A percentile compares a stretch with the other conserved stretches of the same genome.
Evolutionary conservation across 2,888 invertebrate species (phyloP).

Genomic region (Cephus pulcher): DNA sequence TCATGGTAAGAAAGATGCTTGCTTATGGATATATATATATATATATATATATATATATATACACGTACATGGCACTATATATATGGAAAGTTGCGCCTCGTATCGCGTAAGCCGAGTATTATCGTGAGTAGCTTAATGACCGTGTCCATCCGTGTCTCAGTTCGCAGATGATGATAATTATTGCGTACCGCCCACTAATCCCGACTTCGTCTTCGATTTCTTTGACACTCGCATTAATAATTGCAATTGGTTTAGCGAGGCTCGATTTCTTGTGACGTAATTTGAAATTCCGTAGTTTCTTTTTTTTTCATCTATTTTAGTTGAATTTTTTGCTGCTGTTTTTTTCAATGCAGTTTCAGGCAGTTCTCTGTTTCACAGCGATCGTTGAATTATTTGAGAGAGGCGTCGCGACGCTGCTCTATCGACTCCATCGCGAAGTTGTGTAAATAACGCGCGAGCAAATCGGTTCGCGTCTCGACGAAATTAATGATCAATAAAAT

Average conservation of each 20-base stretch:
- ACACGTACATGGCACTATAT: not conserved
- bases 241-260: not conserved
- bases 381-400: not conserved
- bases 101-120: not conserved
- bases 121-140: not conserved
- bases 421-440: not conserved
- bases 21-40: not conserved
- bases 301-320: not conserved
- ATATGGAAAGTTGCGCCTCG: not conserved
- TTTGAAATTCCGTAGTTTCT: not conserved
- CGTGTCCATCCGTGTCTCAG: not conserved
- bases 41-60: not conserved
- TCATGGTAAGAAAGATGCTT: constrained; percentile 77
- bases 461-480: not conserved
- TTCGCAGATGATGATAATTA: not conserved
- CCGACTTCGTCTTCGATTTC: not conserved
- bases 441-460: not conserved
- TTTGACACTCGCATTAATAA: not conserved
- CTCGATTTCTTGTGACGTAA: not conserved
- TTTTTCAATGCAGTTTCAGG: not conserved
- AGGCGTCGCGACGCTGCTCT: not conserved
- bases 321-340: not conserved
- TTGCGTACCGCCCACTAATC: not conserved
- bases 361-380: not conserved
- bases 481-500: constrained; percentile 40